Evolutionary conservation across 2,888 invertebrate genomes (phyloP), one percentile per base, ranked within the genome.

Genomic region (Brachyopa scutellaris): DNA sequence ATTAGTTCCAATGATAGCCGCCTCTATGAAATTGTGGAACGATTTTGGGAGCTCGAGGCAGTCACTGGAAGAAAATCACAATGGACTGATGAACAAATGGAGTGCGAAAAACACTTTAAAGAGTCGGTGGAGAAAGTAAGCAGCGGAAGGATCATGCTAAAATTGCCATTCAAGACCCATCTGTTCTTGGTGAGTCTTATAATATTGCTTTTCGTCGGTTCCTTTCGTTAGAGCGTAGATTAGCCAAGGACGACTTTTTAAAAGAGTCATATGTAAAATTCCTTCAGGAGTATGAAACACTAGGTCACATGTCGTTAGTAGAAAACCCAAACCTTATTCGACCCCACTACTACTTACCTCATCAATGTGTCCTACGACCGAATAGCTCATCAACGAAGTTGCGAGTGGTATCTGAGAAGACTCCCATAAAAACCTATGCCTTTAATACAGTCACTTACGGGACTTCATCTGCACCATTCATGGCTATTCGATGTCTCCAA

Each of bases 381-480:
- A 17, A 40, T 11, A 62, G 84, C 21, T 38, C 59, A 2, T 61
- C 62, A 6, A 84, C 83, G 0, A 85, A 84, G 23, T 19, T 53
- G 5, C n/a, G n/a, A n/a, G n/a, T n/a, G n/a, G n/a, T n/a, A n/a
- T n/a, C n/a, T n/a, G n/a, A 38, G 2, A 9, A n/a, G 4, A 21
- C 38, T 17, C 26, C 13, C 26, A 40, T 42, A 0, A 15, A 57
- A 31, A 45, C 77, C 5, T 64, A 67, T 8, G n/a, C n/a, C n/a
- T n/a, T n/a, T n/a, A n/a, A n/a, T n/a, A n/a, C n/a, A n/a, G n/a
- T n/a, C n/a, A n/a, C 78, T 0, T 80, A 79, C 40, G 80, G 77
- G 7, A 77, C 77, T 13, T 33, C 72, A 1, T 26, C 79, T 3
- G 79, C 84, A 5, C 82, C 82, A 57, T 84, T 78, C 31, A 26